These are phyloP conservation scores for Glossosoma conforme DNA, from an alignment of 1,140 invertebrate genomes.

Conservation along the genomic window DNA sequence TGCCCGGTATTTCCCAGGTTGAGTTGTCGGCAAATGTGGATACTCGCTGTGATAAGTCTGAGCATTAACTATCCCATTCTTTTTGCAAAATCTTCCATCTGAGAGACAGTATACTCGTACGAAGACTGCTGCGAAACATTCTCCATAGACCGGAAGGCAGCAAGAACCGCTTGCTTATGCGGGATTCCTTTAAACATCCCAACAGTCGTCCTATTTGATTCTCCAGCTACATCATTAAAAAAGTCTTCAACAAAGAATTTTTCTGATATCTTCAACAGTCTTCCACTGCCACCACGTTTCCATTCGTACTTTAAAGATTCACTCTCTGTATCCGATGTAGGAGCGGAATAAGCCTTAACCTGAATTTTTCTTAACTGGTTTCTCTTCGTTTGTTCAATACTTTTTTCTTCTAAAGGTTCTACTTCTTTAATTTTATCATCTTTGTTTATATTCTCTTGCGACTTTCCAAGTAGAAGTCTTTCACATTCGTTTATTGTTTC, in stretches of 20 bases:
- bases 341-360: constrained; percentile 31
- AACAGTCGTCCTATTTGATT: constrained; percentile 42
- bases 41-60: constrained; percentile 48
- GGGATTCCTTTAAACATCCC: constrained; percentile 50
- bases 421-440: constrained; percentile 5
- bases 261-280: constrained; percentile 49
- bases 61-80: constrained; percentile 41
- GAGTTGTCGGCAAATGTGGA: constrained; percentile 47
- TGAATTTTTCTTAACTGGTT: constrained; percentile 6
- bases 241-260: constrained; percentile 50
- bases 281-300: constrained; percentile 26
- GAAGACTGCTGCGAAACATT: constrained; percentile 42
- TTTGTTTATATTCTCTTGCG: neutral
- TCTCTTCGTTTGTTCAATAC: constrained; percentile 1
- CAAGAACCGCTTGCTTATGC: constrained; percentile 49
- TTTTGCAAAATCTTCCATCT: constrained; percentile 40
- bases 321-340: constrained; percentile 32
- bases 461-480: constrained; percentile 31
- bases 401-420: constrained; percentile 3
- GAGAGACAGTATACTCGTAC: constrained; percentile 44
- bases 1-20: constrained; percentile 46
- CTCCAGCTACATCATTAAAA: constrained; percentile 45
- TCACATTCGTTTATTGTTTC: constrained; percentile 41
- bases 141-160: constrained; percentile 50
- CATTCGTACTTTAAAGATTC: constrained; percentile 15